A percentile compares a stretch with the other conserved stretches of the same genome.
These are phyloP conservation scores for Drosophila kohkoa DNA, from an alignment of 1,140 invertebrate genomes.

Conservation along the genomic window DNA sequence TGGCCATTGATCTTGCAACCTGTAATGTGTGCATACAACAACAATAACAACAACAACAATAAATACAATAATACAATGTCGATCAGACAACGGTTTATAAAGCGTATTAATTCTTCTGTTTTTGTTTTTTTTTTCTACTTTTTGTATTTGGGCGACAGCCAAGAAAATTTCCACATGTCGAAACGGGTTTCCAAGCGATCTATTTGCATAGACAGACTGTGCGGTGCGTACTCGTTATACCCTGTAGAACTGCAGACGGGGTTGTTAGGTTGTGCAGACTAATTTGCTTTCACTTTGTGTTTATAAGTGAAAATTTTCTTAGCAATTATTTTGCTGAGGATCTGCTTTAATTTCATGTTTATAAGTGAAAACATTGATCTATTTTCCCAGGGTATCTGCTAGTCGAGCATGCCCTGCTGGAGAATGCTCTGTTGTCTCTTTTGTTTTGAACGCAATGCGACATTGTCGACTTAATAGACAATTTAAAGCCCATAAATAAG, in stretches of 20 bases:
- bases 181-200: slow-evolving; percentile 72
- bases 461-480: slow-evolving; percentile 80
- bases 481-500: slow-evolving; percentile 83
- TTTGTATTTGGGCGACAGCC: slow-evolving; percentile 59
- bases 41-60: slow-evolving; percentile 9
- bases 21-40: slow-evolving; percentile 74
- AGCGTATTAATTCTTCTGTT: slow-evolving; percentile 30
- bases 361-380: too few relatives aligned
- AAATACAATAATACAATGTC: slow-evolving; percentile 27
- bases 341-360: too few relatives aligned
- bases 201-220: slow-evolving; percentile 67
- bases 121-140: slow-evolving; percentile 5
- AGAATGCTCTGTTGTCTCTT: slow-evolving; percentile 21
- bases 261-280: too few relatives aligned
- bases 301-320: too few relatives aligned
- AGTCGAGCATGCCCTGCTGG: background rate
- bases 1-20: slow-evolving; percentile 92
- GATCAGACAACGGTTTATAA: slow-evolving; percentile 44
- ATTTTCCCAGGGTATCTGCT: slow-evolving; percentile 1
- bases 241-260: background rate
- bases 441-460: slow-evolving; percentile 67
- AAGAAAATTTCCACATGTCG: slow-evolving; percentile 76
- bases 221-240: slow-evolving; percentile 36
- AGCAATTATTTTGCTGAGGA: too few relatives aligned
- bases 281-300: too few relatives aligned